Evolutionary conservation across 2,888 invertebrate species (phyloP).

Genomic region (Germaria angustata): DNA sequence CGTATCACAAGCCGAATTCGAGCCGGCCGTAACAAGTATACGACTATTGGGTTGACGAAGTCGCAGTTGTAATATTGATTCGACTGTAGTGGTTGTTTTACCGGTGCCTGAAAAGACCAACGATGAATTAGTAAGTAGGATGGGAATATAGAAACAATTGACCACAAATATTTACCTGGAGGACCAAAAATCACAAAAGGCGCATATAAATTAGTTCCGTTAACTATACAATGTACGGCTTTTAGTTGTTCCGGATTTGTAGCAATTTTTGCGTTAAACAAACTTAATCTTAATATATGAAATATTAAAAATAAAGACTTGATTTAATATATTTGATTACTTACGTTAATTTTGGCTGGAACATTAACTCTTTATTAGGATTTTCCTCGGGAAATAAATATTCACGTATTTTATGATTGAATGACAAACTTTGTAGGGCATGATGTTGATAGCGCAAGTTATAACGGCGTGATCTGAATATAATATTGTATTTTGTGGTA

Average conservation of each 20-base stretch:
- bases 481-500: constrained; percentile 64
- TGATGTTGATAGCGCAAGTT: constrained; percentile 72
- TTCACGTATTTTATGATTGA: constrained; percentile 58
- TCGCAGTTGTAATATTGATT: constrained; percentile 84
- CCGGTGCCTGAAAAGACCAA: constrained; percentile 82
- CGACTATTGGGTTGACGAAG: constrained; percentile 76
- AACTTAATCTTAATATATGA: constrained; percentile 68
- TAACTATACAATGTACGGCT: constrained; percentile 85
- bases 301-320: too few relatives aligned
- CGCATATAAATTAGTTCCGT: constrained; percentile 82
- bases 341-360: constrained; percentile 20
- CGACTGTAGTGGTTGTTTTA: constrained; percentile 87
- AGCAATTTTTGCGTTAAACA: constrained; percentile 78
- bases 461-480: constrained; percentile 72
- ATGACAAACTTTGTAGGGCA: constrained; percentile 71
- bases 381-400: constrained; percentile 71
- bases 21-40: constrained; percentile 85
- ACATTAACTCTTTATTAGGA: constrained; percentile 18
- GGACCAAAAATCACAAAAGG: constrained; percentile 95
- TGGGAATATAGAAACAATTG: neutral
- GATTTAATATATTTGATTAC: too few relatives aligned
- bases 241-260: constrained; percentile 83
- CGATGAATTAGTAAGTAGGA: neutral
- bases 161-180: constrained; percentile 84
- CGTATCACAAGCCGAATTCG: constrained; percentile 87